These are phyloP conservation scores for Octodon degus DNA, from an alignment of 2,113 vertebrate species.

Conservation along the genomic window DNA sequence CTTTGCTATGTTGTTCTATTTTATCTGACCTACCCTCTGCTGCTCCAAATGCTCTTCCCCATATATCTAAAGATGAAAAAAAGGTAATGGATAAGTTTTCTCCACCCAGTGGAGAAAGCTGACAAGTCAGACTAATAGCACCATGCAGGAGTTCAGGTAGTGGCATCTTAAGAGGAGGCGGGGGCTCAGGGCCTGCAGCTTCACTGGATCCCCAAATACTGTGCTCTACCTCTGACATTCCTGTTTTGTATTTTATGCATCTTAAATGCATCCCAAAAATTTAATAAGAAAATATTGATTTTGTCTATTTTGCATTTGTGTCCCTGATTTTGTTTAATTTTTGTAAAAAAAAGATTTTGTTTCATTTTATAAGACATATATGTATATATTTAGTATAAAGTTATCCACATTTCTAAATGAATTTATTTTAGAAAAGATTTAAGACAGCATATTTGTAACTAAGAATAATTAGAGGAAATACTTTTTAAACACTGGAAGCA, in stretches of 20 bases:
- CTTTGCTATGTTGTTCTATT: slow-evolving; percentile 21
- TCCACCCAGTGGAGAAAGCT: background rate
- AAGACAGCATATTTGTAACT: background rate
- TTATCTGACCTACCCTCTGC: background rate
- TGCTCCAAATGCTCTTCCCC: background rate
- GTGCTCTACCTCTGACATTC: background rate
- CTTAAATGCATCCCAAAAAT: slow-evolving; percentile 55
- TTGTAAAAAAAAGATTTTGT: slow-evolving; percentile 8
- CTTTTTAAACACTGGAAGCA: slow-evolving; percentile 36
- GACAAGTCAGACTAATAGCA: slow-evolving; percentile 15
- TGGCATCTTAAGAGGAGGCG: background rate
- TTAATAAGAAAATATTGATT: slow-evolving; percentile 64
- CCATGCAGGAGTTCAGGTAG: slow-evolving; percentile 6
- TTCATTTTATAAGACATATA: slow-evolving; percentile 20
- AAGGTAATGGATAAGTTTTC: slow-evolving; percentile 40
- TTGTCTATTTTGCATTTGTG: slow-evolving; percentile 51
- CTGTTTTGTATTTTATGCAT: slow-evolving; percentile 57
- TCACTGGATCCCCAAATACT: slow-evolving; percentile 14
- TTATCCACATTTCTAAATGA: slow-evolving; percentile 42
- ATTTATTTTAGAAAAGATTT: slow-evolving; percentile 57
- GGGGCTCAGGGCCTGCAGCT: background rate
- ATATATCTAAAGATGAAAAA: slow-evolving; percentile 47
- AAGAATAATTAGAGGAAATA: background rate
- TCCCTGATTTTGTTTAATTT: slow-evolving; percentile 49
- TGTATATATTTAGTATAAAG: background rate